Base-by-base conservation (phyloP, 2,113 vertebrate species). In the Pungitius pungitius region DNA sequence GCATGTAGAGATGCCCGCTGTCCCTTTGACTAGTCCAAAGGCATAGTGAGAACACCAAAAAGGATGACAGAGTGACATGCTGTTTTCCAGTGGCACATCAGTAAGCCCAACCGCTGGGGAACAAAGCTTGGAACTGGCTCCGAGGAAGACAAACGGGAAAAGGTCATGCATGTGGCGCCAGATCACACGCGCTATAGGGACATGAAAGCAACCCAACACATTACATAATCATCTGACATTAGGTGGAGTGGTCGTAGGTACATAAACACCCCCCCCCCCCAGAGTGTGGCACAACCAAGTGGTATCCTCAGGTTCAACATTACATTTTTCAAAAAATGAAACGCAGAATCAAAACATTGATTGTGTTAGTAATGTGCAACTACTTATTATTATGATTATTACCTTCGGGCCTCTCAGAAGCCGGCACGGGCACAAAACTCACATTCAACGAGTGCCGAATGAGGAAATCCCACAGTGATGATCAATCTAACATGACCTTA, bases 31-130 rank as follows among this genome's bases (percentile, higher is more conserved):
- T 10, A 61, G 83, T 64, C 89, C 86, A 93, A 90, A 93, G 88
- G 79, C 69, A n/a, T 58, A 37, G 75, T 24, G 82, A 76, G 81
- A 87, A 81, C 87, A 92, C 87, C 85, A 86, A 82, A 88, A 87
- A 81, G n/a, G 75, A 86, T 69, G 75, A 75, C 61, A 72, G 74
- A 59, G 75, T 58, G 85, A 80, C 35, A 85, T 12, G 75, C 88
- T 88, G 85, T 80, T 89, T 82, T 37, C 80, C 69, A 74, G 40
- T 71, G 69, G 52, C 20, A n/a, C 77, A 82, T 86, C 84, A 83
- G 90, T 83, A 84, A 74, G 67, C 59, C 52, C 75, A 88, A 77
- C 88, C 88, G 84, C 87, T 89, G 83, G 75, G 49, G 81, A 67
- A 55, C 74, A 78, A 61, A 7, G 40, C 26, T 80, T 47, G 20